Conservation (phyloP, 2,113 vertebrate species). For the Seriola aureovittata region DNA sequence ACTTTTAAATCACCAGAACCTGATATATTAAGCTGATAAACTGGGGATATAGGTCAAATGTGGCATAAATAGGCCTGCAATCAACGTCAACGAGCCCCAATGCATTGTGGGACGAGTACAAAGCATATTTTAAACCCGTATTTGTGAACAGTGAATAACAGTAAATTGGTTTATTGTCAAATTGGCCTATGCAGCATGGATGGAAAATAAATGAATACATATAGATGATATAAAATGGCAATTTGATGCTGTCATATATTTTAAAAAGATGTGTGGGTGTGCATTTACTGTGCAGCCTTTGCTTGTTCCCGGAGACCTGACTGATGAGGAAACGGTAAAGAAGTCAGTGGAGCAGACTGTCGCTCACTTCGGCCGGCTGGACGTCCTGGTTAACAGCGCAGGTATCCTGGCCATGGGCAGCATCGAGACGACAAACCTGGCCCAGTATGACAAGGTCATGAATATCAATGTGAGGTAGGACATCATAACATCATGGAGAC, state of each 20-base stretch:
- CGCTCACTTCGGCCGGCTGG: slow-evolving; percentile 81
- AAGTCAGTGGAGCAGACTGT: slow-evolving; percentile 81
- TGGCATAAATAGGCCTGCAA: too few relatives aligned
- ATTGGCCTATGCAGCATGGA: not conserved
- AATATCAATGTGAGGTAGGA: slow-evolving; percentile 86
- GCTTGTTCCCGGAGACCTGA: slow-evolving; percentile 86
- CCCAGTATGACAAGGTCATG: slow-evolving; percentile 87
- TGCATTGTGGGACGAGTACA: not conserved
- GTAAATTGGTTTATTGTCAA: not conserved
- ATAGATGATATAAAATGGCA: too few relatives aligned
- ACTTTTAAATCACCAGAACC: too few relatives aligned
- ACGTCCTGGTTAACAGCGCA: slow-evolving; percentile 87
- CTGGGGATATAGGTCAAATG: too few relatives aligned
- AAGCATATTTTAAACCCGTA: not conserved
- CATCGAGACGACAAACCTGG: slow-evolving; percentile 84
- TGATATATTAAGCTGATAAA: too few relatives aligned
- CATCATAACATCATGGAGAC: not conserved
- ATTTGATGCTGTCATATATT: too few relatives aligned
- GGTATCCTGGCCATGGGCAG: slow-evolving; percentile 86
- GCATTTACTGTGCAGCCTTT: slow-evolving; percentile 74
- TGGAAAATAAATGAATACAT: not conserved
- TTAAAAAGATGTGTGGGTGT: not conserved
- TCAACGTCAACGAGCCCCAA: too few relatives aligned
- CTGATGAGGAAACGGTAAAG: slow-evolving; percentile 82
- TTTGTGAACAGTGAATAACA: too few relatives aligned